Evolutionary conservation across 2,113 vertebrate species (phyloP).

Genomic region (Neotragus moschatus): DNA sequence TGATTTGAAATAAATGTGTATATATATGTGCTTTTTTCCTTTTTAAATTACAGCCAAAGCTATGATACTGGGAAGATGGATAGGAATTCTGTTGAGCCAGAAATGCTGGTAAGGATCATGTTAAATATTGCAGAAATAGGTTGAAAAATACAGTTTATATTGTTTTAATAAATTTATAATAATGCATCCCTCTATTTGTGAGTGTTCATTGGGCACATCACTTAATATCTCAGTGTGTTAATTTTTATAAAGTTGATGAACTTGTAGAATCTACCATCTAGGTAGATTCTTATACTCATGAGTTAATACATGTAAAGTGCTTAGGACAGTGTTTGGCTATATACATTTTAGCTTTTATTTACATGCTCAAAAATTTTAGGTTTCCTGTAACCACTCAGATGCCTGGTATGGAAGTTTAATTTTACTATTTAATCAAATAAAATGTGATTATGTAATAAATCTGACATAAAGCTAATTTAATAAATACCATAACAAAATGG

Average conservation of each 20-base stretch:
- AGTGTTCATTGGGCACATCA: neutral
- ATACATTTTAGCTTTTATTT: slow-evolving; percentile 40
- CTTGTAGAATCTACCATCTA: neutral
- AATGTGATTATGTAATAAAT: neutral
- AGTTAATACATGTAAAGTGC: neutral
- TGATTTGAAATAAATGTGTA: neutral
- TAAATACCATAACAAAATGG: neutral
- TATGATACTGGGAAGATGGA: slow-evolving; percentile 90
- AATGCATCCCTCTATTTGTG: neutral
- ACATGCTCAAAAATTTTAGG: neutral
- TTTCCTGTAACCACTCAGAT: neutral
- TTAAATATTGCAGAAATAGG: slow-evolving; percentile 38
- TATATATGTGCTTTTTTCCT: neutral
- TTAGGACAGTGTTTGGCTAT: neutral
- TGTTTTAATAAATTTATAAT: slow-evolving; percentile 16
- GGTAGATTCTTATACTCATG: neutral
- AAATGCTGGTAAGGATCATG: slow-evolving; percentile 85
- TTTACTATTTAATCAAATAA: slow-evolving; percentile 26
- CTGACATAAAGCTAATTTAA: neutral
- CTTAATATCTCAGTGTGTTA: slow-evolving; percentile 32
- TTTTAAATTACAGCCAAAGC: slow-evolving; percentile 86
- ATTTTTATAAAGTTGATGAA: neutral
- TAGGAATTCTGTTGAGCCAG: slow-evolving; percentile 75
- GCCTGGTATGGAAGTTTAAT: slow-evolving; percentile 11
- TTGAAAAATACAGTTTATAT: slow-evolving; percentile 6